These are phyloP conservation scores for Apodemia duryi DNA, from an alignment of 2,888 invertebrate species.

Conservation along the genomic window DNA sequence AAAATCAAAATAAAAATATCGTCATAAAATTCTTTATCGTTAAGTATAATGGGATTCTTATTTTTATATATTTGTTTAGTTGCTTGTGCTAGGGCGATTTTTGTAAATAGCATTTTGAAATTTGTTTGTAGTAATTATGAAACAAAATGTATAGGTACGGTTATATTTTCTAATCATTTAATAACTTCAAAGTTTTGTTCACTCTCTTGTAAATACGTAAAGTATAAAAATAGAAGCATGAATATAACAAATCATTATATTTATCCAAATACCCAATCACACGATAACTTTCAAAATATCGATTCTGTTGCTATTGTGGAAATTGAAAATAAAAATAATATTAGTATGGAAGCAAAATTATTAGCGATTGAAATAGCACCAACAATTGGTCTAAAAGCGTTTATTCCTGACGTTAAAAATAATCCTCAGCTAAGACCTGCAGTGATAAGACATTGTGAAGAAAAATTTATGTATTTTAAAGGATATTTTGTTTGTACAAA, in stretches of 20 bases:
- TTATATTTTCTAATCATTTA: conserved; percentile 41
- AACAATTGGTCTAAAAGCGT: conserved; percentile 39
- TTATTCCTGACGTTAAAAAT: conserved; percentile 37
- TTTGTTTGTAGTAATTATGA: conserved; percentile 40
- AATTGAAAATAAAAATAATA: conserved; percentile 15
- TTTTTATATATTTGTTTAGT: conserved; percentile 18
- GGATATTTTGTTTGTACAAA: conserved; percentile 45
- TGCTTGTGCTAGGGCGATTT: conserved; percentile 29
- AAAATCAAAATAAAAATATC: neutral
- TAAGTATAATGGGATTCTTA: conserved; percentile 20
- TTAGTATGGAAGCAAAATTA: conserved; percentile 34
- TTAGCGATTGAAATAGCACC: conserved; percentile 38
- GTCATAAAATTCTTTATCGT: conserved; percentile 8
- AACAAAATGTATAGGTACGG: conserved; percentile 42
- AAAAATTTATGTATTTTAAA: conserved; percentile 20
- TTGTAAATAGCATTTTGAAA: conserved; percentile 37
- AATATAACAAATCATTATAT: conserved; percentile 18
- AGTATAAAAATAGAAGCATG: conserved; percentile 17
- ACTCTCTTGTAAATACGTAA: conserved; percentile 40
- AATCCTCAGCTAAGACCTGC: conserved; percentile 35
- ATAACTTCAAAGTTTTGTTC: conserved; percentile 51
- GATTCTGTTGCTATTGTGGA: conserved; percentile 26
- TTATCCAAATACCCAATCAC: conserved; percentile 19
- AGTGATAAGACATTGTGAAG: conserved; percentile 41
- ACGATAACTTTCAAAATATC: conserved; percentile 21